Percentiles rank a stretch among this genome's conserved stretches.
These are phyloP conservation scores for Leptobrachium leishanense DNA, from an alignment of 2,113 vertebrate genomes.

Conservation along the genomic window DNA sequence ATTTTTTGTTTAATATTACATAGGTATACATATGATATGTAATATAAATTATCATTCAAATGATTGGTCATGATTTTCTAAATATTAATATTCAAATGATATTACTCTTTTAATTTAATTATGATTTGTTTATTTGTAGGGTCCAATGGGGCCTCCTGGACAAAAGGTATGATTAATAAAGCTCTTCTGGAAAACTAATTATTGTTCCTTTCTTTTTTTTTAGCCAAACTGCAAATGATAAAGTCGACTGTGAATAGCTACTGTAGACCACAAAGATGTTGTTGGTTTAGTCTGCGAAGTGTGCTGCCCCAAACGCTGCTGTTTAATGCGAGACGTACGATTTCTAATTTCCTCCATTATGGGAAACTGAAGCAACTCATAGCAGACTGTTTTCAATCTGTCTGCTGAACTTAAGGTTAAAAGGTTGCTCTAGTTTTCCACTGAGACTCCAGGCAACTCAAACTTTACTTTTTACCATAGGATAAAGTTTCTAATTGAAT, in stretches of 20 bases:
- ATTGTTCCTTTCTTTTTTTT: constrained; percentile 29
- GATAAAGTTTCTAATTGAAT: constrained; percentile 58
- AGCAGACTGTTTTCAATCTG: constrained; percentile 58
- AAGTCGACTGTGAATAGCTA: constrained; percentile 56
- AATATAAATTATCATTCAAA: too few relatives aligned
- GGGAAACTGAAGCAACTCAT: constrained; percentile 51
- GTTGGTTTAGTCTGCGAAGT: constrained; percentile 51
- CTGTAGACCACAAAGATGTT: constrained; percentile 48
- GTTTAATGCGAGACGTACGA: constrained; percentile 45
- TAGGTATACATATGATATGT: too few relatives aligned
- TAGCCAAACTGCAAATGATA: constrained; percentile 50
- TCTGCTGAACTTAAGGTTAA: constrained; percentile 57
- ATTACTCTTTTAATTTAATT: too few relatives aligned
- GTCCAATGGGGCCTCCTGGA: constrained; percentile 88
- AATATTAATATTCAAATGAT: too few relatives aligned
- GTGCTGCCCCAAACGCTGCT: constrained; percentile 54
- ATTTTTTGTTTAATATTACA: too few relatives aligned
- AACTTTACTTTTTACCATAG: constrained; percentile 50
- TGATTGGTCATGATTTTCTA: too few relatives aligned
- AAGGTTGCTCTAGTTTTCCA: constrained; percentile 61
- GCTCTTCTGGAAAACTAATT: constrained; percentile 57
- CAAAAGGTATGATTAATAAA: constrained; percentile 77
- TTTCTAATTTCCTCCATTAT: constrained; percentile 57
- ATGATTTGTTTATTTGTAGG: constrained; percentile 70
- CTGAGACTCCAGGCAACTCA: constrained; percentile 43